Evolutionary conservation across 2,797 vertebrate genomes (phyloP).

Genomic region (Pelochelys cantorii): DNA sequence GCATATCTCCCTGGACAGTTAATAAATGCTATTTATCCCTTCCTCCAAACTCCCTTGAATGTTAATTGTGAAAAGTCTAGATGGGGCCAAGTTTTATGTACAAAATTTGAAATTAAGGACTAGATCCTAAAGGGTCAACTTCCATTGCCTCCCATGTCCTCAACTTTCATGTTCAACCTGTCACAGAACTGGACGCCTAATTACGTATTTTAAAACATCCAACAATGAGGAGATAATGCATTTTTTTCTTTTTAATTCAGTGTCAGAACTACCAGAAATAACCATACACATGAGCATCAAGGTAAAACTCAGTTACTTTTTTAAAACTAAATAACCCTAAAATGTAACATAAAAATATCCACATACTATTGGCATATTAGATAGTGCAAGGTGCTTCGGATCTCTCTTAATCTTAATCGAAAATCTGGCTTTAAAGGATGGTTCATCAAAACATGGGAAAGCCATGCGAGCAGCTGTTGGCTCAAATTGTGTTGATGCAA

Average conservation of each 20-base stretch:
- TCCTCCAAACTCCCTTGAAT: neutral
- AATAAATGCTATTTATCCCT: neutral
- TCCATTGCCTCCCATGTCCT: neutral
- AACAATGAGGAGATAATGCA: neutral
- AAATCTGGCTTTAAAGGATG: slow-evolving; percentile 92
- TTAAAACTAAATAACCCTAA: neutral
- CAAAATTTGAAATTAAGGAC: neutral
- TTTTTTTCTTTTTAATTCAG: neutral
- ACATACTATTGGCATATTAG: slow-evolving; percentile 92
- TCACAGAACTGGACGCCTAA: neutral
- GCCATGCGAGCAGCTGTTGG: slow-evolving; percentile 90
- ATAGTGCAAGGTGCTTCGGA: slow-evolving; percentile 84
- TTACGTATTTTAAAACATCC: neutral
- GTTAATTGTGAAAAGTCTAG: neutral
- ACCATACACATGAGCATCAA: accelerated
- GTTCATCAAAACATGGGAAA: slow-evolving; percentile 95
- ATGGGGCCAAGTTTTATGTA: neutral
- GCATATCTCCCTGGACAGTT: neutral
- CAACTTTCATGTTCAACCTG: neutral
- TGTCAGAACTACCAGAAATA: neutral
- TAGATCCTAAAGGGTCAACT: neutral
- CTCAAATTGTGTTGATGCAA: slow-evolving; percentile 93
- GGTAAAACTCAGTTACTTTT: neutral
- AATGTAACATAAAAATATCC: accelerated
- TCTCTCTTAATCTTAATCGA: slow-evolving; percentile 87